A percentile compares a stretch with the other conserved stretches of the same genome.
Evolutionary conservation across 2,888 invertebrate genomes (phyloP).

Genomic region (Pelosia muscerda): DNA sequence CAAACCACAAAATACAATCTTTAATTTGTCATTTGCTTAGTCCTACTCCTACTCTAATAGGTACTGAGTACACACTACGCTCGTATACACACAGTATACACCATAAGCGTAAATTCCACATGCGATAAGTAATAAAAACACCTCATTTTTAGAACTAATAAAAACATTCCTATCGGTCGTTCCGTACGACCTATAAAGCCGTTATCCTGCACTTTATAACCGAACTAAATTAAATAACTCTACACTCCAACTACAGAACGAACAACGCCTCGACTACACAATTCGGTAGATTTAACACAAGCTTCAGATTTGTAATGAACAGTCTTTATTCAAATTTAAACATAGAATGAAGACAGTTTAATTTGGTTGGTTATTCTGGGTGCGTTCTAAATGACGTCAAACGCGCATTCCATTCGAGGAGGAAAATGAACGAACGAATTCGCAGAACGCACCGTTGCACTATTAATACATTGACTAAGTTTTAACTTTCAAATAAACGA

Average conservation of each 20-base stretch:
- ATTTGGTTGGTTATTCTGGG: constrained; percentile 52
- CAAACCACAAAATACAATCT: constrained; percentile 19
- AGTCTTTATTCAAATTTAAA: constrained; percentile 43
- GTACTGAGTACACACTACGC: constrained; percentile 22
- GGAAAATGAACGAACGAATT: constrained; percentile 80
- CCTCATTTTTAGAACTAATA: constrained; percentile 63
- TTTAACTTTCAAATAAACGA: constrained; percentile 35
- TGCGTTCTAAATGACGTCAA: constrained; percentile 75
- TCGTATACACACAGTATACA: constrained; percentile 25
- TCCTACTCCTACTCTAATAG: not conserved
- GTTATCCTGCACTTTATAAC: constrained; percentile 62
- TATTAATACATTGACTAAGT: constrained; percentile 73
- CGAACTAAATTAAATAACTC: constrained; percentile 45
- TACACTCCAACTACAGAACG: constrained; percentile 3
- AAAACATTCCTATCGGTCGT: constrained; percentile 58
- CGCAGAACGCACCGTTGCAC: constrained; percentile 78
- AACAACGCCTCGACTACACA: constrained; percentile 20
- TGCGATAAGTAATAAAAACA: constrained; percentile 56
- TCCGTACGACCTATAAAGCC: constrained; percentile 54
- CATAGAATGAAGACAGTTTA: constrained; percentile 49
- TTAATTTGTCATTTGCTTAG: constrained; percentile 10
- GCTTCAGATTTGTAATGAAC: constrained; percentile 36
- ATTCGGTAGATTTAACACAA: constrained; percentile 24
- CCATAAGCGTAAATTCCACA: constrained; percentile 52
- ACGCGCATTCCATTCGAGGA: constrained; percentile 77